These are phyloP conservation scores for Gobiocypris rarus DNA, from an alignment of 2,113 vertebrate genomes.

Conservation along the genomic window DNA sequence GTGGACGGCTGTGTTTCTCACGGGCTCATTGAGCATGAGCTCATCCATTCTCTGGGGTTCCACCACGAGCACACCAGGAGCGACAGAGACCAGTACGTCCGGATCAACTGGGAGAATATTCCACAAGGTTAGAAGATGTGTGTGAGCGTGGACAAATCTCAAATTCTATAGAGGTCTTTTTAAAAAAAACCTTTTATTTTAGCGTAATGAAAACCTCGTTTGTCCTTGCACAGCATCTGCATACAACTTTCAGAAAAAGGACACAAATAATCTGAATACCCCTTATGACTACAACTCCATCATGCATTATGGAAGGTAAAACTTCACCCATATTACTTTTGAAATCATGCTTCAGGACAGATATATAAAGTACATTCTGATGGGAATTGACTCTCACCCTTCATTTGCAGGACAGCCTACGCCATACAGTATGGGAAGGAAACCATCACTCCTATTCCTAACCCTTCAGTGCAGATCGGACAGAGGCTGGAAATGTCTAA, in stretches of 20 bases:
- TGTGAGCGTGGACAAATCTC: neutral
- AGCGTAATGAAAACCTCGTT: neutral
- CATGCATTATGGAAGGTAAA: conserved; percentile 65
- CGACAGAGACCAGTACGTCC: conserved; percentile 64
- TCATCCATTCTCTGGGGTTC: conserved; percentile 64
- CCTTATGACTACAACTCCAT: conserved; percentile 63
- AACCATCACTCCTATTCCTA: conserved; percentile 63
- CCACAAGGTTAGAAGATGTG: conserved; percentile 32
- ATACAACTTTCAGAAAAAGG: conserved; percentile 50
- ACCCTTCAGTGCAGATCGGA: conserved; percentile 56
- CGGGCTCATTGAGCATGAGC: conserved; percentile 61
- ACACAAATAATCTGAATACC: conserved; percentile 60
- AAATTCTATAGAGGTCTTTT: neutral
- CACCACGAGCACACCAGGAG: conserved; percentile 64
- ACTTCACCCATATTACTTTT: neutral
- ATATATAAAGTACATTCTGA: conserved; percentile 36
- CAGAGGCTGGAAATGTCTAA: conserved; percentile 40
- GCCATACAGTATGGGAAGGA: neutral
- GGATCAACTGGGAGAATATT: conserved; percentile 63
- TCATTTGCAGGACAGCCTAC: conserved; percentile 62
- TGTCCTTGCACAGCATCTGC: conserved; percentile 12
- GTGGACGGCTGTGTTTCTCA: conserved; percentile 49
- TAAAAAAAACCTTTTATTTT: conserved; percentile 40
- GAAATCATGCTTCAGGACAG: conserved; percentile 36
- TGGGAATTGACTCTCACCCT: neutral